Percentiles rank a stretch among this genome's conserved stretches.
Conservation (phyloP, 2,797 vertebrate genomes). For the Pipistrellus nathusii region DNA sequence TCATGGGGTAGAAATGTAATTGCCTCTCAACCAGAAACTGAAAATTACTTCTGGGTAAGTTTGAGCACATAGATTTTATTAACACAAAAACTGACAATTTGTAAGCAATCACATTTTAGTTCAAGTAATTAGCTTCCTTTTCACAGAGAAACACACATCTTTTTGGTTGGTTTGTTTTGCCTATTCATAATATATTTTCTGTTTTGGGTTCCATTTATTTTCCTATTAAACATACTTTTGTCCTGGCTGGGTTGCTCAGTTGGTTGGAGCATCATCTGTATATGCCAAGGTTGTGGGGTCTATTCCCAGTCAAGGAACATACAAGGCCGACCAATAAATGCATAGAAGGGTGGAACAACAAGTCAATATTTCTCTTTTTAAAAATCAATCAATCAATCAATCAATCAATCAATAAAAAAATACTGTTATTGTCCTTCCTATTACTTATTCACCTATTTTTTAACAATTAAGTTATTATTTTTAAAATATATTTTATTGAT, state of each 20-base stretch:
- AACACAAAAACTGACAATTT: conserved; percentile 46
- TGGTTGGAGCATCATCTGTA: too few species aligned
- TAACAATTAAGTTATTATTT: background rate
- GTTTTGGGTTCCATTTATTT: conserved; percentile 50
- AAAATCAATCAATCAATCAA: too few species aligned
- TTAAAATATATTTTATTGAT: too few species aligned
- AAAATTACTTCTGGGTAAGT: conserved; percentile 55
- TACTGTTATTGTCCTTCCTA: background rate
- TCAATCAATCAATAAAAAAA: too few species aligned
- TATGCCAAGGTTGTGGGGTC: too few species aligned
- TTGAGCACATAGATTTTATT: conserved; percentile 51
- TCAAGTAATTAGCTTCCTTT: conserved; percentile 62
- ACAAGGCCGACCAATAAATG: too few species aligned
- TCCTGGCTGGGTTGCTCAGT: too few species aligned
- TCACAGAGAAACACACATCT: background rate
- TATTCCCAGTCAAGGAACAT: too few species aligned
- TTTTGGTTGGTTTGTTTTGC: conserved; percentile 29
- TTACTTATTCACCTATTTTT: conserved; percentile 8
- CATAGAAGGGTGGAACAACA: too few species aligned
- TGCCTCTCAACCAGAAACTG: conserved; percentile 46
- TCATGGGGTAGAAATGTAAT: conserved; percentile 6
- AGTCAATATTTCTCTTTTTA: too few species aligned
- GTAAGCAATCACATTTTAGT: conserved; percentile 47
- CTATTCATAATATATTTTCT: conserved; percentile 19
- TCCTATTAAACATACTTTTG: conserved; percentile 39